phyloP scores from a whole-genome alignment of 2,113 vertebrate genomes.

The Oxyruncus cristatus region DNA sequence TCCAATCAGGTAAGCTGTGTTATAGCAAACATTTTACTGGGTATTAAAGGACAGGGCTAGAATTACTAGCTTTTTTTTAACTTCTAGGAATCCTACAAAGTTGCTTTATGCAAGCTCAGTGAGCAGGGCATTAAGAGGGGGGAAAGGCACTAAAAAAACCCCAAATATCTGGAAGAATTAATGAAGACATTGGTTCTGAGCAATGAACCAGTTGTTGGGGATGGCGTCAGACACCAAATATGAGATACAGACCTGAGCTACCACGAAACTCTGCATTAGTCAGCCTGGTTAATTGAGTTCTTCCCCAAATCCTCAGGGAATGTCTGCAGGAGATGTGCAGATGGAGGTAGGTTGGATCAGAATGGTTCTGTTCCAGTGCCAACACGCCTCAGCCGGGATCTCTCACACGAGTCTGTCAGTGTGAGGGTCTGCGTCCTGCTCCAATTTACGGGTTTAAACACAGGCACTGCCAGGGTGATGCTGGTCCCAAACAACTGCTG shows the following conservation, averaged over 20 bases:
- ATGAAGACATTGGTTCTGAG: neutral
- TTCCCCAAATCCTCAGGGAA: neutral
- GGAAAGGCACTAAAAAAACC: neutral
- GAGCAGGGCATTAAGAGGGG: neutral
- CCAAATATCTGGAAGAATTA: neutral
- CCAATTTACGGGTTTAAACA: fast-evolving
- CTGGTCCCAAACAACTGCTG: fast-evolving
- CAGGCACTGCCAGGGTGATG: too few relatives aligned
- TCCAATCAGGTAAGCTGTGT: neutral
- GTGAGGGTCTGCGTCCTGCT: neutral
- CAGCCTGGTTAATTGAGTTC: neutral
- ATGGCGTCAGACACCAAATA: neutral
- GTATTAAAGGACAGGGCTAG: neutral
- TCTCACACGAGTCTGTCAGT: fast-evolving
- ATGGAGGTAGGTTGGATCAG: fast-evolving
- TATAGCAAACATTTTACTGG: neutral
- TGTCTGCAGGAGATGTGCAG: neutral
- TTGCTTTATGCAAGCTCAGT: neutral
- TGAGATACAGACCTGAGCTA: neutral
- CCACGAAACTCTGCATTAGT: neutral
- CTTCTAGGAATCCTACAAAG: neutral
- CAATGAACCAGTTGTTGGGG: neutral
- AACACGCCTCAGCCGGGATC: fast-evolving
- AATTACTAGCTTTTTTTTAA: neutral
- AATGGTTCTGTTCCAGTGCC: neutral